Conservation (phyloP, 92 coral and sea anemone genomes). For the Hydrozoanthus gracilis region DNA sequence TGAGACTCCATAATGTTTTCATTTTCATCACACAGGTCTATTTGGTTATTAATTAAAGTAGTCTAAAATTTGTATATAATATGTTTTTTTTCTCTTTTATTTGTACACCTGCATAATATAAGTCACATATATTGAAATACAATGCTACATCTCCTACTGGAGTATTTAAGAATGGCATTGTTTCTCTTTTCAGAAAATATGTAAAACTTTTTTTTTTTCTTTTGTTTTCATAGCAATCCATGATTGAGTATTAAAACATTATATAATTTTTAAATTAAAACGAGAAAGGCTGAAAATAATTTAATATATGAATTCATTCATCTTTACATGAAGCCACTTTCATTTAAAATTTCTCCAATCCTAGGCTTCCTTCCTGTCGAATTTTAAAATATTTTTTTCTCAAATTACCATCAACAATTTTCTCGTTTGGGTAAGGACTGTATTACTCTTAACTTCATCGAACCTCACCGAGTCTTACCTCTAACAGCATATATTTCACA, state of each 20-base stretch:
- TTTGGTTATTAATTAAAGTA: too few species aligned
- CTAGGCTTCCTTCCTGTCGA: conserved; percentile 35
- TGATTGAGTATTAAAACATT: background rate
- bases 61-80: too few species aligned
- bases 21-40: too few species aligned
- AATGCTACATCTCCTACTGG: too few species aligned
- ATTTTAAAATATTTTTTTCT: background rate
- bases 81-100: too few species aligned
- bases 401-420: background rate
- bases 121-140: too few species aligned
- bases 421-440: background rate
- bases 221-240: background rate
- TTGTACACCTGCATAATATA: too few species aligned
- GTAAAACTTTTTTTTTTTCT: background rate
- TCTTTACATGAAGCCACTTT: background rate
- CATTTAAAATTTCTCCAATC: background rate
- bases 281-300: background rate
- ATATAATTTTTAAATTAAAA: background rate
- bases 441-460: background rate
- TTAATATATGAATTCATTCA: background rate
- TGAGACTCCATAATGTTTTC: too few species aligned
- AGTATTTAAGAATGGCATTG: too few species aligned
- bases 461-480: too few species aligned
- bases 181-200: too few species aligned
- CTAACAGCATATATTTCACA: background rate